These are phyloP conservation scores for Nudaria mundana DNA, from an alignment of 2,888 invertebrate species.

Conservation along the genomic window DNA sequence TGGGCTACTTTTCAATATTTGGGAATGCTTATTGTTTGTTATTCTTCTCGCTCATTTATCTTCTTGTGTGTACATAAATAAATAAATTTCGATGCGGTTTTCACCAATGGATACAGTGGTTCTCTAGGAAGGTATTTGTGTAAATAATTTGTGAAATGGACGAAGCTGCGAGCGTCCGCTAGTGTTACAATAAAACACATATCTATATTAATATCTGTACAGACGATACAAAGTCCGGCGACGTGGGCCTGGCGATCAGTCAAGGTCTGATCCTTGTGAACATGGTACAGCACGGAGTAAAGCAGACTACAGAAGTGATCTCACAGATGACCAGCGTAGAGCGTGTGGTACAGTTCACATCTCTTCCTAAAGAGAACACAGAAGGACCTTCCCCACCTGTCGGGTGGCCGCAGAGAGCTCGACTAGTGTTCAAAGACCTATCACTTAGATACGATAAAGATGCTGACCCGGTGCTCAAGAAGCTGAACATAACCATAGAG, in stretches of 20 bases:
- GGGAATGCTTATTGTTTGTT: no score
- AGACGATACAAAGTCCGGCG: constrained; percentile 83
- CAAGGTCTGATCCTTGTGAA: constrained; percentile 88
- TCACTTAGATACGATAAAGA: constrained; percentile 83
- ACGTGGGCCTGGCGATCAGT: constrained; percentile 87
- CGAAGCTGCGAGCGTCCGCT: no score
- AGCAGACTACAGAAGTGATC: constrained; percentile 88
- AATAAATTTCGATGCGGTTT: no score
- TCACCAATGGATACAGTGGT: no score
- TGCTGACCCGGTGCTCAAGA: constrained; percentile 84
- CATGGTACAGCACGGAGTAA: constrained; percentile 90
- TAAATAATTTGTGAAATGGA: no score
- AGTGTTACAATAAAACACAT: no score
- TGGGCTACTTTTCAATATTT: no score
- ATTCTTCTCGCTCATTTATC: no score
- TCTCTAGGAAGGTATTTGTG: no score
- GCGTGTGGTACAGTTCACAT: constrained; percentile 88
- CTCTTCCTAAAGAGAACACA: constrained; percentile 86
- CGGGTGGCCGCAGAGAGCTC: constrained; percentile 83
- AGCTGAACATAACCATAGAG: constrained; percentile 83
- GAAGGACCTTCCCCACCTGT: constrained; percentile 81
- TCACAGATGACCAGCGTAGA: constrained; percentile 92
- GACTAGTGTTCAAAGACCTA: constrained; percentile 81
- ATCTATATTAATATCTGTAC: no score
- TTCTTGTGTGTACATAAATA: no score